Evolutionary conservation across 1,140 invertebrate genomes (phyloP).

Genomic region (Plodia interpunctella): DNA sequence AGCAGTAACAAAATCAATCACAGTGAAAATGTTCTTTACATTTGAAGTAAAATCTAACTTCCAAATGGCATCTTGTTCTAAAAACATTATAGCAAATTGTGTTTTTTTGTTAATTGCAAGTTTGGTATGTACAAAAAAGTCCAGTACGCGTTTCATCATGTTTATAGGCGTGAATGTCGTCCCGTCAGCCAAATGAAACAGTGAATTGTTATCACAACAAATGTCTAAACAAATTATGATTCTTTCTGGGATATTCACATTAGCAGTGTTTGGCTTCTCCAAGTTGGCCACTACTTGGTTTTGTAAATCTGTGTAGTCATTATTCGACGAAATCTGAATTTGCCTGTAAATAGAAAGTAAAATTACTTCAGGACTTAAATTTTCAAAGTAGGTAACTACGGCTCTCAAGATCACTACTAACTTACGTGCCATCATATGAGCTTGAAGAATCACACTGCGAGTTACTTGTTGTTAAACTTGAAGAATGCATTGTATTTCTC

Average conservation of each 20-base stretch:
- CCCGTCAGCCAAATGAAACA: constrained; percentile 77
- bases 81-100: constrained; percentile 81
- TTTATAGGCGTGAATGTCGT: constrained; percentile 78
- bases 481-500: no score
- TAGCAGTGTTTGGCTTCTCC: constrained; percentile 69
- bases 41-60: constrained; percentile 81
- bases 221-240: constrained; percentile 83
- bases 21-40: constrained; percentile 77
- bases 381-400: no score
- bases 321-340: constrained; percentile 17
- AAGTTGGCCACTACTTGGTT: constrained; percentile 57
- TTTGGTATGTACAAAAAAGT: constrained; percentile 83
- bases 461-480: no score
- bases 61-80: constrained; percentile 78
- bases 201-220: constrained; percentile 78
- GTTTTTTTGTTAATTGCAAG: constrained; percentile 80
- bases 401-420: no score
- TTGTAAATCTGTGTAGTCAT: constrained; percentile 42
- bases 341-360: not conserved
- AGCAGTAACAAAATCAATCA: constrained; percentile 76
- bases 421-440: no score
- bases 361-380: not conserved
- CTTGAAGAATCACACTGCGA: no score
- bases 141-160: constrained; percentile 81
- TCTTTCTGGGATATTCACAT: constrained; percentile 79